Evolutionary conservation across 2,888 invertebrate genomes (phyloP), one percentile per base, ranked within the genome.

Genomic region (Tiphia femorata): DNA sequence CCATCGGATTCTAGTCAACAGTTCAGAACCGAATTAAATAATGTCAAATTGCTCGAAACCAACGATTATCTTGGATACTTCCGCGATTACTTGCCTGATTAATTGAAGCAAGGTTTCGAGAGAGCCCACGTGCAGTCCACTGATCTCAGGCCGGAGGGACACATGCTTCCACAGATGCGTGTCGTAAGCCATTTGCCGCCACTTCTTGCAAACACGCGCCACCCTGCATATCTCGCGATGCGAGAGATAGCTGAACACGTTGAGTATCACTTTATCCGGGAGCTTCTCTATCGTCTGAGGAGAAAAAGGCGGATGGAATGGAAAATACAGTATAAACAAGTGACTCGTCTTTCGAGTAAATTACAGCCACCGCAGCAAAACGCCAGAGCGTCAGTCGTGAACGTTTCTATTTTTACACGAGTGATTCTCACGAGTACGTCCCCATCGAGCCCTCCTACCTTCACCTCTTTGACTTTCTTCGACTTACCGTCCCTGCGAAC

Each of bases 151-250:
- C 29, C 99, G 88, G 38, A 99, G 86, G 1, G 98, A 98, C 25
- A 99, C 98, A 79, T 94, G 92, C 70, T 93, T 93, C 99, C 99
- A 99, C 1, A 99, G 87, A 19, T 90, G 88, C 6, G 97, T 96
- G 84, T 98, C 96, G 86, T 98, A 97, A 0, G 98, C 97, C 12
- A 98, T 91, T 82, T 93, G 88, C 8, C 98, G 90, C 99, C 99
- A 99, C 84, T 96, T 92, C 81, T 94, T 94, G 86, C 98, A 98
- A 2, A 98, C 95, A 62, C 92, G 89, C 0, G 98, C 97, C 87
- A 98, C 90, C 23, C 92, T 92, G 84, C 96, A 95, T 82, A 98
- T 94, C 86, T 98, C 97, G 56, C 93, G 90, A 81, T 98, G 98
- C 21, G 92, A 89, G 64, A 99, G 86, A 84, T 97, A 99, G 38